phyloP scores from a whole-genome alignment of 2,113 vertebrate species.

The Bujurquina vittata region DNA sequence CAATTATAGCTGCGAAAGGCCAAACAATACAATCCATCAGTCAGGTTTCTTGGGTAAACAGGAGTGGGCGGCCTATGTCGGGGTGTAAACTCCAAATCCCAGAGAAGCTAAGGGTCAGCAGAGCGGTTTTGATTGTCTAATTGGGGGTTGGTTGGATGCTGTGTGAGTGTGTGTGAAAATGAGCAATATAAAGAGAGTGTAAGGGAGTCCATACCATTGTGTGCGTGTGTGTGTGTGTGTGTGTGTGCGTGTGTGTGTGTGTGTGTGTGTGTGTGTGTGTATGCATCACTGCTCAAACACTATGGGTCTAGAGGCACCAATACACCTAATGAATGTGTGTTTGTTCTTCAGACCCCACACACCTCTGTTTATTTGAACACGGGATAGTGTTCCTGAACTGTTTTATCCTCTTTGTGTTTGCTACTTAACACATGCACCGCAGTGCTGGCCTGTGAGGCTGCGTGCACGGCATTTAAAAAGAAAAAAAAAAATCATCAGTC shows the following conservation, averaged over 20 bases:
- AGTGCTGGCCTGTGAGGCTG: constrained; percentile 35
- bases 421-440: constrained; percentile 75
- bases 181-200: constrained; percentile 43
- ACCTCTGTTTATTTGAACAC: constrained; percentile 83
- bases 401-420: constrained; percentile 77
- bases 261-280: constrained; percentile 18
- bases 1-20: constrained; percentile 82
- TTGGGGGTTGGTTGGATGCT: constrained; percentile 64
- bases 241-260: neutral
- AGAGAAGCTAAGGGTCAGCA: constrained; percentile 79
- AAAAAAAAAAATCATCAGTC: constrained; percentile 53
- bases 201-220: constrained; percentile 32
- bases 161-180: constrained; percentile 47
- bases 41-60: constrained; percentile 79
- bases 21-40: constrained; percentile 86
- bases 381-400: constrained; percentile 79
- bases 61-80: constrained; percentile 63
- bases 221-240: constrained; percentile 22
- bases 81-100: constrained; percentile 79
- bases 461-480: neutral
- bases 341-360: constrained; percentile 79
- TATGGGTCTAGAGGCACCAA: constrained; percentile 47
- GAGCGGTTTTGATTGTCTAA: constrained; percentile 81
- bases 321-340: constrained; percentile 80
- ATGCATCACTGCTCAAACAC: constrained; percentile 61